phyloP scores from a whole-genome alignment of 2,888 invertebrate genomes.

The Amiota mariae region DNA sequence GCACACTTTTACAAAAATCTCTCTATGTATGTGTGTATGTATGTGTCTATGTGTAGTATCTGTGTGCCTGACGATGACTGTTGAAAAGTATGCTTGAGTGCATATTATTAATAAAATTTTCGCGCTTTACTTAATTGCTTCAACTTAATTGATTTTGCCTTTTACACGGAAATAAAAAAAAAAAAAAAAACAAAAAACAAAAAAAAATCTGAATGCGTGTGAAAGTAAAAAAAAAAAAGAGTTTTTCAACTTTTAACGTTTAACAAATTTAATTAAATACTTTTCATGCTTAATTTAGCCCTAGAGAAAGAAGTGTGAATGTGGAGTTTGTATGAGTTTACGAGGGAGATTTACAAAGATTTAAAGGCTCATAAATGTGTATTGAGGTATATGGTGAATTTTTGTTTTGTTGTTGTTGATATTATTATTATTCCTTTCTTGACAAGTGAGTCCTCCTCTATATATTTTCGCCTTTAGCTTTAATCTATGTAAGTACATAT shows the following conservation, averaged over 20 bases:
- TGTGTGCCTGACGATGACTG: background rate
- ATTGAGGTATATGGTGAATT: background rate
- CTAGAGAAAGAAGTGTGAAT: background rate
- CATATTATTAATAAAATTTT: constrained; percentile 23
- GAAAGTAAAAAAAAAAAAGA: background rate
- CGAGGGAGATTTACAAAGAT: background rate
- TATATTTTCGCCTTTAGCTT: background rate
- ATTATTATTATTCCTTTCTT: background rate
- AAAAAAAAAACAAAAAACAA: background rate
- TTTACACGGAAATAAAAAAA: background rate
- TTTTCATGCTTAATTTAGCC: constrained; percentile 30
- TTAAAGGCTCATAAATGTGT: background rate
- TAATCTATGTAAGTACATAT: background rate
- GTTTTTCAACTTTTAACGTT: constrained; percentile 25
- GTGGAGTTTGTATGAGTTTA: background rate
- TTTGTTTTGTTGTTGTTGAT: background rate
- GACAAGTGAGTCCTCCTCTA: background rate
- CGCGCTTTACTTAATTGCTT: constrained; percentile 5
- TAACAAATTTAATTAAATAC: constrained; percentile 34
- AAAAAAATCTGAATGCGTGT: background rate
- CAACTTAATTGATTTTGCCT: constrained; percentile 13
- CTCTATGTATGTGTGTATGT: background rate
- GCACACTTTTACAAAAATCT: background rate
- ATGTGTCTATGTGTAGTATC: background rate
- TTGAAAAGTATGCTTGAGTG: background rate